Percentiles rank a stretch among this genome's conserved stretches.
phyloP scores from a whole-genome alignment of 2,797 vertebrate species.

The Eupleurogrammus muticus region DNA sequence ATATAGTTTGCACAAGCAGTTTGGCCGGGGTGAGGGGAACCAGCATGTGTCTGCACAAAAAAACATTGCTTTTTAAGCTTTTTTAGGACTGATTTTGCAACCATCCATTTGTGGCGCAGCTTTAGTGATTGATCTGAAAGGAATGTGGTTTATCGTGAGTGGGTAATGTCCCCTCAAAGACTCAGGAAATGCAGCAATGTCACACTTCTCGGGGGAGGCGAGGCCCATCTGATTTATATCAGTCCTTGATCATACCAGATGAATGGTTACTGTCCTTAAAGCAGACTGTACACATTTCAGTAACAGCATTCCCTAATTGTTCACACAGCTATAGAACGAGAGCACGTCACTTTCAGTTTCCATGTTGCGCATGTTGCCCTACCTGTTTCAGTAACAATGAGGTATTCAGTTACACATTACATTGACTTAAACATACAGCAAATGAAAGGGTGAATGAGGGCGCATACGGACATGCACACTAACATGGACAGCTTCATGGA shows the following conservation, averaged over 20 bases:
- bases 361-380: background rate
- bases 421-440: constrained; percentile 9
- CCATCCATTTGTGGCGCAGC: constrained; percentile 30
- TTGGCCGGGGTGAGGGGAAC: constrained; percentile 11
- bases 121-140: constrained; percentile 57
- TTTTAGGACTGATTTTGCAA: constrained; percentile 25
- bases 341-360: background rate
- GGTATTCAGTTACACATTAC: constrained; percentile 16
- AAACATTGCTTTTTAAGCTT: too few relatives aligned
- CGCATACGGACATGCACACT: background rate
- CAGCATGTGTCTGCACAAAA: background rate
- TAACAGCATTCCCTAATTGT: background rate
- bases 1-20: constrained; percentile 8
- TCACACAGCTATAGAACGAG: background rate
- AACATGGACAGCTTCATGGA: background rate
- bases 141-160: constrained; percentile 67
- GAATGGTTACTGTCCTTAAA: background rate
- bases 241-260: background rate
- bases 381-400: constrained; percentile 7
- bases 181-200: constrained; percentile 53
- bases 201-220: constrained; percentile 15
- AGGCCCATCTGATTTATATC: constrained; percentile 24
- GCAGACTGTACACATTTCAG: background rate
- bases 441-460: constrained; percentile 22
- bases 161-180: constrained; percentile 45